Evolutionary conservation across 2,797 vertebrate species (phyloP).

Genomic region (Crypturellus tataupa): DNA sequence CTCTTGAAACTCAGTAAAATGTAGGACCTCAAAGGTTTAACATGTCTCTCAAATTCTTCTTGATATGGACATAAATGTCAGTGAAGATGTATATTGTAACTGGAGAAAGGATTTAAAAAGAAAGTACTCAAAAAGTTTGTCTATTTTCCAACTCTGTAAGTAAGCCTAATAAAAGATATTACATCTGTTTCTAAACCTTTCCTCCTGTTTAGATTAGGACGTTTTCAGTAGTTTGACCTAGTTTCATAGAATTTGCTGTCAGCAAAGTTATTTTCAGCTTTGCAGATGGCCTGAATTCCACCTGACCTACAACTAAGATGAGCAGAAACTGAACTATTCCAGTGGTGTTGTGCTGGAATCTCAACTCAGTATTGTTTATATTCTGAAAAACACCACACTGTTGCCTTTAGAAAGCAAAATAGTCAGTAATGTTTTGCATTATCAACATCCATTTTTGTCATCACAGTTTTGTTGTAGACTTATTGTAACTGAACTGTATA

Average conservation of each 20-base stretch:
- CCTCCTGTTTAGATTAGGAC: background rate
- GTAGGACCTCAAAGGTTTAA: background rate
- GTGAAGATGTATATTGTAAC: background rate
- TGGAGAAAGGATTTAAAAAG: background rate
- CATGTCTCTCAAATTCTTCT: background rate
- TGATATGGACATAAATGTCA: background rate
- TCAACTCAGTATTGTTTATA: background rate
- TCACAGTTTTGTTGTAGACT: background rate
- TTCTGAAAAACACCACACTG: background rate
- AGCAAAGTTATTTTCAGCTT: constrained; percentile 31
- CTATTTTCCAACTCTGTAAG: background rate
- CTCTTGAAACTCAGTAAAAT: background rate
- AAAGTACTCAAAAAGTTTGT: background rate
- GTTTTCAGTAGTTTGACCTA: background rate
- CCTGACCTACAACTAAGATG: constrained; percentile 7
- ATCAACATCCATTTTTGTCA: background rate
- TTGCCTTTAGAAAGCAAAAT: background rate
- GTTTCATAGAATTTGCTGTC: background rate
- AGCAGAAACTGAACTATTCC: background rate
- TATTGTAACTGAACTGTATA: background rate
- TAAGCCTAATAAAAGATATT: background rate
- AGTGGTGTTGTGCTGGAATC: background rate
- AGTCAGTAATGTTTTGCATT: background rate
- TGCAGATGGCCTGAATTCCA: background rate
- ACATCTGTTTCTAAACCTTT: background rate